phyloP scores from a whole-genome alignment of 2,888 invertebrate species.

The Amiota mariae region DNA sequence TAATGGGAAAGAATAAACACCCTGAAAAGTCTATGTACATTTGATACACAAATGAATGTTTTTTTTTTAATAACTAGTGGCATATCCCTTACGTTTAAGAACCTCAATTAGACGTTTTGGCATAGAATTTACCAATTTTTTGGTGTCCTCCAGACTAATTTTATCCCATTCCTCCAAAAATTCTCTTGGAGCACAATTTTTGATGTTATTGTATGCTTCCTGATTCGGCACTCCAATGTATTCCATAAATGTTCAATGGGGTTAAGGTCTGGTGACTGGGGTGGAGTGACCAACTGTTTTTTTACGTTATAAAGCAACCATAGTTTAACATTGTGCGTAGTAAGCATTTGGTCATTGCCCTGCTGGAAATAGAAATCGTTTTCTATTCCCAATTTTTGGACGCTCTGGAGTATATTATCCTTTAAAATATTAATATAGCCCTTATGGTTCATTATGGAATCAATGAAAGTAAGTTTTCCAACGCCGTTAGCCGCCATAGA shows the following conservation, averaged over 20 bases:
- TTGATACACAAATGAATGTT: too few species aligned
- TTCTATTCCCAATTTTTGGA: conserved; percentile 22
- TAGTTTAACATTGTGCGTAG: conserved; percentile 33
- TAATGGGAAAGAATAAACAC: too few species aligned
- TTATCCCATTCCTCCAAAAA: conserved; percentile 37
- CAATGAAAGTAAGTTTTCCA: conserved; percentile 40
- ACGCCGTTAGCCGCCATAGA: conserved; percentile 43
- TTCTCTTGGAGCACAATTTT: conserved; percentile 31
- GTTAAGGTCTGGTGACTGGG: conserved; percentile 37
- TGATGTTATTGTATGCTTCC: conserved; percentile 28
- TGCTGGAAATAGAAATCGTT: conserved; percentile 35
- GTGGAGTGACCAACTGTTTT: neutral
- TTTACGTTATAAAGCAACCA: conserved; percentile 15
- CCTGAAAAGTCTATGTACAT: too few species aligned
- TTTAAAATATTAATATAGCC: conserved; percentile 34
- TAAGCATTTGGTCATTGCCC: conserved; percentile 42
- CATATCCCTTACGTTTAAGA: conserved; percentile 28
- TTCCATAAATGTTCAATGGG: conserved; percentile 40
- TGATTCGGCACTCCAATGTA: conserved; percentile 32
- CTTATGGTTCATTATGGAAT: conserved; percentile 35
- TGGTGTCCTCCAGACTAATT: conserved; percentile 31
- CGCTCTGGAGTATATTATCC: conserved; percentile 39
- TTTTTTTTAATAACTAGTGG: neutral
- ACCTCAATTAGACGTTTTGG: conserved; percentile 32
- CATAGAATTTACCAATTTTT: conserved; percentile 34